These are phyloP conservation scores for Temnothorax longispinosus DNA, from an alignment of 1,140 invertebrate genomes.

Conservation along the genomic window DNA sequence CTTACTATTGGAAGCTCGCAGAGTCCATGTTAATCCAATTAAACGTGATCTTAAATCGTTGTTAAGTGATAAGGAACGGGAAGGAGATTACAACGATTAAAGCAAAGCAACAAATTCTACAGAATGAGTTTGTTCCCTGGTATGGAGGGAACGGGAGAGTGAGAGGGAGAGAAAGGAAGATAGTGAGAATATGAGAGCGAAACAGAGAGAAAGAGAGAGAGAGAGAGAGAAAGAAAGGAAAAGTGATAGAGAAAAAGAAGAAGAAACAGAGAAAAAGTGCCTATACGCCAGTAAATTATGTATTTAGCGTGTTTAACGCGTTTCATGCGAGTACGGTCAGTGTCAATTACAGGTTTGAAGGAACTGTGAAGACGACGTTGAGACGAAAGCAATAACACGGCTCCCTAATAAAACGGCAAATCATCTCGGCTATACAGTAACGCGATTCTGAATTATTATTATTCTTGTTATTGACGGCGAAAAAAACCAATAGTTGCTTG, in stretches of 20 bases:
- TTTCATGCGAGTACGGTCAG: slow-evolving; percentile 74
- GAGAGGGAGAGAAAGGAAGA: slow-evolving; percentile 26
- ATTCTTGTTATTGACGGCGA: slow-evolving; percentile 78
- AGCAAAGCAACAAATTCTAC: slow-evolving; percentile 47
- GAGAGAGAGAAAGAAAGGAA: not conserved
- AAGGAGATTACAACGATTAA: slow-evolving; percentile 34
- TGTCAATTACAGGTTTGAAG: slow-evolving; percentile 79
- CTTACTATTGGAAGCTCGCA: slow-evolving; percentile 9
- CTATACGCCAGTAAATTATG: slow-evolving; percentile 73
- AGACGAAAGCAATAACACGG: slow-evolving; percentile 46
- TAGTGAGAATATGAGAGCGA: slow-evolving; percentile 20
- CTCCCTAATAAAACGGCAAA: slow-evolving; percentile 26
- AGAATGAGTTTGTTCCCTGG: slow-evolving; percentile 17
- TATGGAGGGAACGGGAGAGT: not conserved
- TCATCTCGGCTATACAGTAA: slow-evolving; percentile 61
- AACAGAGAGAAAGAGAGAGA: slow-evolving; percentile 36
- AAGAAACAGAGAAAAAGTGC: slow-evolving; percentile 69
- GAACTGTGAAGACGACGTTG: slow-evolving; percentile 36
- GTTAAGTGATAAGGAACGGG: slow-evolving; percentile 33
- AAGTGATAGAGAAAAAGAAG: slow-evolving; percentile 38
- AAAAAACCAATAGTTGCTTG: slow-evolving; percentile 69
- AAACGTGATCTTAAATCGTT: slow-evolving; percentile 54
- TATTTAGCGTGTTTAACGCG: slow-evolving; percentile 74
- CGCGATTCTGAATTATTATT: slow-evolving; percentile 68
- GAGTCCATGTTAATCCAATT: slow-evolving; percentile 56